Conservation (phyloP, 2,797 vertebrate species). For the Decapterus maruadsi region DNA sequence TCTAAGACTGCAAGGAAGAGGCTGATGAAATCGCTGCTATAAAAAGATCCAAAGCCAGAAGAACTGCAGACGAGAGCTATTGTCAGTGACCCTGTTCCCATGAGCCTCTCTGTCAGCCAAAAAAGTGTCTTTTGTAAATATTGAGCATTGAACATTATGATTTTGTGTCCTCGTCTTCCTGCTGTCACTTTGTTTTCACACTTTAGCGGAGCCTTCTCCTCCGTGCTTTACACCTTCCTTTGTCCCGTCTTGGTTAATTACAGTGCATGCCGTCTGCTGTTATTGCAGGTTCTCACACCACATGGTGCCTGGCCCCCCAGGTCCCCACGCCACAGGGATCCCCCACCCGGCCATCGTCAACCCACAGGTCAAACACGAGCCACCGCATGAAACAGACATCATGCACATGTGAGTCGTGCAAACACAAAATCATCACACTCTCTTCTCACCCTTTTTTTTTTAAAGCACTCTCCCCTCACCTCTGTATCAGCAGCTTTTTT, state of each 20-base stretch:
- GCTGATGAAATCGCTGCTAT: slow-evolving; percentile 17
- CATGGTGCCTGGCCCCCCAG: slow-evolving; percentile 97
- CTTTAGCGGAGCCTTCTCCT: not conserved
- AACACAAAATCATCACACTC: slow-evolving; percentile 34
- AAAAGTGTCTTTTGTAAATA: not conserved
- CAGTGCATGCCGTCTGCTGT: slow-evolving; percentile 30
- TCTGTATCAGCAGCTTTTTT: slow-evolving; percentile 15
- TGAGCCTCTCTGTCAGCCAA: not conserved
- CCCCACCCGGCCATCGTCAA: slow-evolving; percentile 99
- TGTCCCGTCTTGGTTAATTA: slow-evolving; percentile 33
- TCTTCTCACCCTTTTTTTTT: not conserved
- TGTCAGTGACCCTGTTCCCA: not conserved
- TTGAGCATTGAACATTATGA: not conserved
- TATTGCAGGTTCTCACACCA: slow-evolving; percentile 97
- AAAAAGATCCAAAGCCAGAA: slow-evolving; percentile 1
- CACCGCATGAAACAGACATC: slow-evolving; percentile 95
- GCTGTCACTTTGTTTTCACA: not conserved
- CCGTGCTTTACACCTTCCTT: not conserved
- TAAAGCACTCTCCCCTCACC: not conserved
- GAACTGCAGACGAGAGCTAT: not conserved
- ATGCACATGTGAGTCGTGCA: slow-evolving; percentile 95
- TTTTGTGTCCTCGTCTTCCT: not conserved
- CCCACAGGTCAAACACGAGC: slow-evolving; percentile 99
- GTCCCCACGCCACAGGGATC: slow-evolving; percentile 97
- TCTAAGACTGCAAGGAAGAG: not conserved